These are phyloP conservation scores for Apomyelois bistriatella DNA, from an alignment of 2,888 invertebrate genomes.

Conservation along the genomic window DNA sequence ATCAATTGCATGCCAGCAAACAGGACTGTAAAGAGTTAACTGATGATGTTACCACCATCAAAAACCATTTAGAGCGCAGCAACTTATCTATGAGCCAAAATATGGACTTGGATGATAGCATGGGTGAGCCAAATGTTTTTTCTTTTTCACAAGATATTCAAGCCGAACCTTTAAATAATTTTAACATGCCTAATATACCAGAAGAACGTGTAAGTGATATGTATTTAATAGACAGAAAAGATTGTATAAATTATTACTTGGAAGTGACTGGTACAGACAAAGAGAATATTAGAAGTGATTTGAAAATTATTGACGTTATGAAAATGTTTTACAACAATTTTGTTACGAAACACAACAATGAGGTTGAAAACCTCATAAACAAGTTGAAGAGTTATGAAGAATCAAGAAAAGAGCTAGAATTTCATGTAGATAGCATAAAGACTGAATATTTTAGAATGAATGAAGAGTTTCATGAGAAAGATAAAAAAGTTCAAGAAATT, in stretches of 20 bases:
- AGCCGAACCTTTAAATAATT: conserved; percentile 28
- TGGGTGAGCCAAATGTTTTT: conserved; percentile 42
- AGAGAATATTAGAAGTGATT: conserved; percentile 35
- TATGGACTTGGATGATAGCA: conserved; percentile 61
- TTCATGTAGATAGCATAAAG: conserved; percentile 33
- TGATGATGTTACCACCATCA: conserved; percentile 65
- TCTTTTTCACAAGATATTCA: conserved; percentile 34
- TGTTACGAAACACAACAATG: conserved; percentile 48
- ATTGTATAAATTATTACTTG: conserved; percentile 54
- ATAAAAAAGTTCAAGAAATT: conserved; percentile 32
- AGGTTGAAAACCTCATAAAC: conserved; percentile 60
- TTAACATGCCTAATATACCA: conserved; percentile 40
- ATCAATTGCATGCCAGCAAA: conserved; percentile 59
- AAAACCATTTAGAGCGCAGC: conserved; percentile 59
- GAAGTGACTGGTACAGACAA: conserved; percentile 49
- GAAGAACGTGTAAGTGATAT: conserved; percentile 40
- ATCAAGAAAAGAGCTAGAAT: conserved; percentile 37
- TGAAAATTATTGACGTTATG: conserved; percentile 61
- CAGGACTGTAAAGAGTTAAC: conserved; percentile 67
- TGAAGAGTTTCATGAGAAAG: conserved; percentile 41
- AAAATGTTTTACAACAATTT: conserved; percentile 55
- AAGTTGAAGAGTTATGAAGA: conserved; percentile 55
- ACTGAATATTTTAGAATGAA: conserved; percentile 34
- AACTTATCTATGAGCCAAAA: conserved; percentile 45
- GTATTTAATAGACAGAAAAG: conserved; percentile 51